A percentile compares a stretch with the other conserved stretches of the same genome.
These are phyloP conservation scores for Gymnocheta viridis DNA, from an alignment of 2,888 invertebrate species.

Conservation along the genomic window DNA sequence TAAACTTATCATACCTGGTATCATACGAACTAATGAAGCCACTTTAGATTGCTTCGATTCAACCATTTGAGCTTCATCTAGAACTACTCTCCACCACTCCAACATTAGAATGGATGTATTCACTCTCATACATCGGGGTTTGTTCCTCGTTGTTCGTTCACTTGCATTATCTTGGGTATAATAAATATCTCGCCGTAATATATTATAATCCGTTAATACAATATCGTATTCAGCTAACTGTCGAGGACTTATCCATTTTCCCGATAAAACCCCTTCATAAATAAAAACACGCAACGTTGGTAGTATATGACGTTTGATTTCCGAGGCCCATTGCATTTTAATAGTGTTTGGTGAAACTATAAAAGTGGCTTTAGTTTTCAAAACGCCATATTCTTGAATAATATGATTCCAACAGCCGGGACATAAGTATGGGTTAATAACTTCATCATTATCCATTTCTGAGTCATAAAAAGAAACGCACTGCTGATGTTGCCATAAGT, in stretches of 20 bases:
- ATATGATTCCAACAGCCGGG: constrained; percentile 85
- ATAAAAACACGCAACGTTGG: constrained; percentile 82
- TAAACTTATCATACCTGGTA: constrained; percentile 73
- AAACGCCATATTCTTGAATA: constrained; percentile 55
- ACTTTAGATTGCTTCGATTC: constrained; percentile 85
- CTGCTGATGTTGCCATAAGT: constrained; percentile 84
- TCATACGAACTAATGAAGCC: constrained; percentile 81
- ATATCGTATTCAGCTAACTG: constrained; percentile 86
- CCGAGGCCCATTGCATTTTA: constrained; percentile 88
- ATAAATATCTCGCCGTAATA: constrained; percentile 85
- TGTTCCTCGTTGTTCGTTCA: constrained; percentile 82
- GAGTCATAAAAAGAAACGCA: constrained; percentile 83
- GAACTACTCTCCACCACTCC: constrained; percentile 89
- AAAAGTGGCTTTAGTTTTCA: constrained; percentile 85
- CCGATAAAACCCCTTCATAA: constrained; percentile 82
- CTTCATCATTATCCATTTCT: constrained; percentile 66
- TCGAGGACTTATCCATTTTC: constrained; percentile 83
- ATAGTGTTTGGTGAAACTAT: constrained; percentile 88
- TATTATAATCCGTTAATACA: constrained; percentile 88
- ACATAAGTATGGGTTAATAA: constrained; percentile 83
- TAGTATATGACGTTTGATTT: constrained; percentile 85
- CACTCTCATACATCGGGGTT: constrained; percentile 85
- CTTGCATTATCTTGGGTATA: constrained; percentile 83
- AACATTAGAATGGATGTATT: constrained; percentile 87
- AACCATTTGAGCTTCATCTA: constrained; percentile 92